Conservation (phyloP, 2,113 vertebrate species). For the Mustela lutreola region DNA sequence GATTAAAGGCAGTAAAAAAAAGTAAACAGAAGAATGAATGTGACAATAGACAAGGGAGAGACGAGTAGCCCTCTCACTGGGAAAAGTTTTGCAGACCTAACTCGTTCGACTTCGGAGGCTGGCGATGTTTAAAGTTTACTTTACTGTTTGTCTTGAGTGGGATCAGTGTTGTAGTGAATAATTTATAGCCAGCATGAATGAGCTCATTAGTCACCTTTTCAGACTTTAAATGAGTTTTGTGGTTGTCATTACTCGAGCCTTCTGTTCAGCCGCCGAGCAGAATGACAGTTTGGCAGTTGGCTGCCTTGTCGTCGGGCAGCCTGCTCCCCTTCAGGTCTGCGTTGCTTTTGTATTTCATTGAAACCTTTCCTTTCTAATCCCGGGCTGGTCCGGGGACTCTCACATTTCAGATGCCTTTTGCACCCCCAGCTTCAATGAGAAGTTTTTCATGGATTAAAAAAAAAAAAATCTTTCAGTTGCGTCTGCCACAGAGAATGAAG, state of each 20-base stretch:
- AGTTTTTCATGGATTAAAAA: background rate
- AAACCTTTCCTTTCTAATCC: conserved; percentile 25
- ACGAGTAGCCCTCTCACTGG: conserved; percentile 57
- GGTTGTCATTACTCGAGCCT: conserved; percentile 88
- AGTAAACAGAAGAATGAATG: conserved; percentile 71
- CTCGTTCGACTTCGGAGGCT: conserved; percentile 46
- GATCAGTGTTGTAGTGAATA: conserved; percentile 89
- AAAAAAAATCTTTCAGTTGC: background rate
- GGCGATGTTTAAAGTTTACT: conserved; percentile 88
- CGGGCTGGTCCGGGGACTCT: conserved; percentile 41
- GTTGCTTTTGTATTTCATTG: conserved; percentile 73
- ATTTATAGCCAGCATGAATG: conserved; percentile 91
- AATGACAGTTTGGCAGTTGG: conserved; percentile 84
- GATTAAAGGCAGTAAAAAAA: conserved; percentile 82
- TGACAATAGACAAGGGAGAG: conserved; percentile 75
- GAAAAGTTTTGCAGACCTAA: conserved; percentile 74
- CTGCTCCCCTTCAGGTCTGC: conserved; percentile 72
- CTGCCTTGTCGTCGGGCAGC: conserved; percentile 79
- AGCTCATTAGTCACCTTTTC: conserved; percentile 92
- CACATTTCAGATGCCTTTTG: conserved; percentile 61
- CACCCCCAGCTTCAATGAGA: conserved; percentile 51
- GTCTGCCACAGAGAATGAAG: conserved; percentile 37
- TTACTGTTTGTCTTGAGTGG: conserved; percentile 86
- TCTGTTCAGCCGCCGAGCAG: conserved; percentile 80
- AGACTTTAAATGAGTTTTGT: conserved; percentile 90